phyloP scores from a whole-genome alignment of 1,140 invertebrate genomes.

The Steinernema feltiae region DNA sequence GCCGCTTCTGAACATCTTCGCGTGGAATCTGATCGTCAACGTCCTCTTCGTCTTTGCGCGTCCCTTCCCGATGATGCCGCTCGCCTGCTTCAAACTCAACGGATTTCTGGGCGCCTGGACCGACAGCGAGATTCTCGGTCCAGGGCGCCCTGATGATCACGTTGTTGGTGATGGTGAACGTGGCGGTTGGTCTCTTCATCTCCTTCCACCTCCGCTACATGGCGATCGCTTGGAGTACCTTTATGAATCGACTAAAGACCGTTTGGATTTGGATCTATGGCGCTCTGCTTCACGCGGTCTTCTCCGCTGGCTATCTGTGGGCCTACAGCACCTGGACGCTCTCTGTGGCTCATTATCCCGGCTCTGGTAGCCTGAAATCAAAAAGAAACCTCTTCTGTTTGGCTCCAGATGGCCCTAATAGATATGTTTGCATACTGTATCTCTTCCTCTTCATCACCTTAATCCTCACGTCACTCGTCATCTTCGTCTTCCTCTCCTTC shows the following conservation, averaged over 20 bases:
- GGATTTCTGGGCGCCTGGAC: not conserved
- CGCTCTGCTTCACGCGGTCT: not conserved
- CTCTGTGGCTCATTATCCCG: not conserved
- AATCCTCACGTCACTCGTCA: not conserved
- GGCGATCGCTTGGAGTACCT: not conserved
- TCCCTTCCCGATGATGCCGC: conserved; percentile 2
- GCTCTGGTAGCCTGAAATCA: no score
- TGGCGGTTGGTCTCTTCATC: not conserved
- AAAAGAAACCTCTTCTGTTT: not conserved
- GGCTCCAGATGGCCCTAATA: not conserved
- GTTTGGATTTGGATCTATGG: not conserved
- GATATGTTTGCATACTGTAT: not conserved
- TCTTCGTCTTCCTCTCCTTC: not conserved
- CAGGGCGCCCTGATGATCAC: not conserved
- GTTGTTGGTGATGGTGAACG: not conserved
- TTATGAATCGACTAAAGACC: not conserved
- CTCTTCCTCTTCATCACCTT: not conserved
- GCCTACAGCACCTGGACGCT: not conserved
- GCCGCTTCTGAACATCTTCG: not conserved
- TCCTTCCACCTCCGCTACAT: not conserved
- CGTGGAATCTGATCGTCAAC: not conserved
- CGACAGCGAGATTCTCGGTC: not conserved
- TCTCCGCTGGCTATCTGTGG: not conserved
- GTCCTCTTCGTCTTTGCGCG: not conserved
- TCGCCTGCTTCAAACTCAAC: not conserved